Evolutionary conservation across 2,888 invertebrate species (phyloP), one percentile per base, ranked within the genome.

Genomic region (Epinotia brunnichana): DNA sequence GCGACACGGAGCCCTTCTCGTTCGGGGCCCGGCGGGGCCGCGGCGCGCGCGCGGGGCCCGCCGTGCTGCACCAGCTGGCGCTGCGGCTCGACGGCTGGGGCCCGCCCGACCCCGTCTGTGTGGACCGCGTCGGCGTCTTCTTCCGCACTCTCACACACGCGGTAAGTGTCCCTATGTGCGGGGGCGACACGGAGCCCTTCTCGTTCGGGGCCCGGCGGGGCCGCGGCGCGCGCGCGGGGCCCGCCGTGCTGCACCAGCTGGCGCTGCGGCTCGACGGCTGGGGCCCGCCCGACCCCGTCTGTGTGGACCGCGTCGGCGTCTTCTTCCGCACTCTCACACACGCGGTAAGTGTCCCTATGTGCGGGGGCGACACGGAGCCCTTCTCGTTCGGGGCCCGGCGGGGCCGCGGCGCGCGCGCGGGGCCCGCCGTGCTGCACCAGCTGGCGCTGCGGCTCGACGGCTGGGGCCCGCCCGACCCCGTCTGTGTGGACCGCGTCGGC

Each of bases 401-500:
- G 94, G 77, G 90, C 95, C 54, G 96, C 82, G 96, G 96, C 85
- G 89, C 95, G 68, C 89, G 96, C 15, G 96, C 96, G 86, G 96
- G 96, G 0, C 97, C 97, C 82, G 94, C 96, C 78, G 94, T 95
- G 81, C 95, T 97, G 82, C 98, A 98, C 92, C 98, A 98, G 89
- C 94, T 99, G 75, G 95, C 96, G 54, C 96, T 99, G 53, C 95
- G 96, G 69, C 96, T 99, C 24, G 97, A 98, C 78, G 98, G 98
- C 67, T 99, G 99, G 98, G 95, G 96, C 76, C 91, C 94, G 78
- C 95, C 98, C 66, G 95, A 96, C 78, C 98, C 99, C 0, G 97
- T 99, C 17, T 97, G 98, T 10, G 97, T 99, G 0, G 99, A 99
- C 90, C 96, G 97, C 87, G 99, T 99, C 24, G 99, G 99, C 2